phyloP scores from a whole-genome alignment of 2,797 vertebrate species.

The Coracias cyanogaster region DNA sequence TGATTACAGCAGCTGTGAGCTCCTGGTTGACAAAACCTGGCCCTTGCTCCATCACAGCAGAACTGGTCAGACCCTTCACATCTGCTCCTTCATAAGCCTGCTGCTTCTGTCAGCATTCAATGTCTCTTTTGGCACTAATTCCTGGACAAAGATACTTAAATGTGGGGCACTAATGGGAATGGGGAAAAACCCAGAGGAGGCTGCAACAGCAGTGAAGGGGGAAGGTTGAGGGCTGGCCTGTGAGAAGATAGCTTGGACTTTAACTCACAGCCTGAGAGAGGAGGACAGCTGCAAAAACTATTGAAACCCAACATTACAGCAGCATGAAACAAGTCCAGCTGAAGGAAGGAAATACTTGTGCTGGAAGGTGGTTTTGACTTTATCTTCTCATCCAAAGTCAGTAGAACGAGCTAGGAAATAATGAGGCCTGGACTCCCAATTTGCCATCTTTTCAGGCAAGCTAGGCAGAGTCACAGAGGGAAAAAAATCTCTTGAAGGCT shows the following conservation, averaged over 20 bases:
- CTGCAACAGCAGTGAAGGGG: not conserved
- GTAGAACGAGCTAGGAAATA: not conserved
- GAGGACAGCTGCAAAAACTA: not conserved
- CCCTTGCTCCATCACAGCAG: not conserved
- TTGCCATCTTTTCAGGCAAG: not conserved
- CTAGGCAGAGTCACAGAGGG: not conserved
- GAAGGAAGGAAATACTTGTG: not conserved
- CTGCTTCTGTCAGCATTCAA: not conserved
- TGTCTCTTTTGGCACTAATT: not conserved
- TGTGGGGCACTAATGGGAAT: accelerated
- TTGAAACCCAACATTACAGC: not conserved
- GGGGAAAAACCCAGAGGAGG: not conserved
- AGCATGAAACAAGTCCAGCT: not conserved
- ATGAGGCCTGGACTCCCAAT: not conserved
- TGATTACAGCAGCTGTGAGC: not conserved
- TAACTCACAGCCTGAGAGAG: not conserved
- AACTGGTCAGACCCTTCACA: not conserved
- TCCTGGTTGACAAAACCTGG: not conserved
- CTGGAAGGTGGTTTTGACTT: not conserved
- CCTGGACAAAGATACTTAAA: not conserved
- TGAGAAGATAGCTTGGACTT: not conserved
- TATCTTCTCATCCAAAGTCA: not conserved
- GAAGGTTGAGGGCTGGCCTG: not conserved
- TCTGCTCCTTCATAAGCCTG: not conserved
- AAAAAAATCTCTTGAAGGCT: not conserved